Evolutionary conservation across 2,113 vertebrate species (phyloP).

Genomic region (Ptilorrhoa leucosticta): DNA sequence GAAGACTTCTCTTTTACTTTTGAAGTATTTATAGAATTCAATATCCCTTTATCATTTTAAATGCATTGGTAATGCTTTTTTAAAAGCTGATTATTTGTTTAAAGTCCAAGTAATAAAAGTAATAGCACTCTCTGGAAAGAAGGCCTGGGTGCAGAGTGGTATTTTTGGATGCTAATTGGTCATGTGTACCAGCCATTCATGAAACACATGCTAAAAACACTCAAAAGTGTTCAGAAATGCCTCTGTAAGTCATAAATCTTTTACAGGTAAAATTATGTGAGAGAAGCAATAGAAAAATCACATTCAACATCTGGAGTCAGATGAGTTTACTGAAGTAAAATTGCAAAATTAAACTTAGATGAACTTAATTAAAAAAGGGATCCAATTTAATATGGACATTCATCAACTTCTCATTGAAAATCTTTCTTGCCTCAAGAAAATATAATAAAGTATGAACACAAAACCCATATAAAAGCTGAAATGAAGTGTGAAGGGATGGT

Average conservation of each 20-base stretch:
- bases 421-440: constrained; percentile 62
- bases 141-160: neutral
- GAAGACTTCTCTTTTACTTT: neutral
- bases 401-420: constrained; percentile 72
- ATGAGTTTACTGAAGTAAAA: constrained; percentile 83
- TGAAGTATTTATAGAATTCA: neutral
- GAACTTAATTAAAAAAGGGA: constrained; percentile 81
- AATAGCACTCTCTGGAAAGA: constrained; percentile 51
- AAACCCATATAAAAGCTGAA: constrained; percentile 54
- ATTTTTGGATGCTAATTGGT: constrained; percentile 59
- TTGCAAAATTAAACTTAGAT: constrained; percentile 87
- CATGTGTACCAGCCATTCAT: constrained; percentile 59
- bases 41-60: neutral
- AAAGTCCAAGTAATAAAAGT: constrained; percentile 62
- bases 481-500: constrained; percentile 58
- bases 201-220: constrained; percentile 65
- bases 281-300: constrained; percentile 73
- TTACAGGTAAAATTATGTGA: constrained; percentile 78
- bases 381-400: constrained; percentile 76
- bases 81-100: constrained; percentile 42
- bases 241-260: constrained; percentile 81
- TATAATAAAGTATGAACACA: constrained; percentile 61
- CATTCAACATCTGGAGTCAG: constrained; percentile 81
- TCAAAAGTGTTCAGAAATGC: constrained; percentile 70
- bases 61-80: constrained; percentile 33